These are phyloP conservation scores for Dissostichus mawsoni DNA, from an alignment of 2,113 vertebrate species.

Conservation along the genomic window DNA sequence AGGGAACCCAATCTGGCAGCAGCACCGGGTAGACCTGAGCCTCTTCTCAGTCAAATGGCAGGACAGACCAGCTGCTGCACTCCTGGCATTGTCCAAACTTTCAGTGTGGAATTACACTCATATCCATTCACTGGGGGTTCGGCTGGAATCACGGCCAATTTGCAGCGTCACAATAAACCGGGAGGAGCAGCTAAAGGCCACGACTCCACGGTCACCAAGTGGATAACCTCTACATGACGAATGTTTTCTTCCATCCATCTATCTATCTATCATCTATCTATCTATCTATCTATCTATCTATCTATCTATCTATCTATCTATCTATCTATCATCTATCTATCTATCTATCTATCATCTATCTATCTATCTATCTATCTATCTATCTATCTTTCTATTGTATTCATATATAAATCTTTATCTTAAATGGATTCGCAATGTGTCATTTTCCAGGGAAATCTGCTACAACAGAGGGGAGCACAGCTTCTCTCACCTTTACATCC, in stretches of 20 bases:
- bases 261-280: no score
- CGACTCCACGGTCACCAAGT: background rate
- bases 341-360: no score
- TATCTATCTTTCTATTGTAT: no score
- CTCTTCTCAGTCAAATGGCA: conserved; percentile 69
- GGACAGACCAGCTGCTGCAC: conserved; percentile 64
- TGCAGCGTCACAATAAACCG: conserved; percentile 29
- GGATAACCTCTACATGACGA: conserved; percentile 7
- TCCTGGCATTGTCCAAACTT: conserved; percentile 74
- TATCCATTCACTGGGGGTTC: conserved; percentile 61
- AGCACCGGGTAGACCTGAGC: conserved; percentile 60
- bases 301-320: no score
- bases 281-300: no score
- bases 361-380: no score
- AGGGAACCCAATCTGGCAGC: conserved; percentile 80
- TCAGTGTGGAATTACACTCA: conserved; percentile 83
- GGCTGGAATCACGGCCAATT: conserved; percentile 69
- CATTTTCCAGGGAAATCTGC: background rate
- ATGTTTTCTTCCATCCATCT: background rate
- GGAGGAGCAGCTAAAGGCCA: conserved; percentile 22
- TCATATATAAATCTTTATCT: no score
- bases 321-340: no score
- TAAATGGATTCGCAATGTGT: no score
- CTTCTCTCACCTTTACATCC: conserved; percentile 94
- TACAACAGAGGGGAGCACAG: background rate